Conservation (phyloP, 2,113 vertebrate genomes). For the Neotoma lepida region DNA sequence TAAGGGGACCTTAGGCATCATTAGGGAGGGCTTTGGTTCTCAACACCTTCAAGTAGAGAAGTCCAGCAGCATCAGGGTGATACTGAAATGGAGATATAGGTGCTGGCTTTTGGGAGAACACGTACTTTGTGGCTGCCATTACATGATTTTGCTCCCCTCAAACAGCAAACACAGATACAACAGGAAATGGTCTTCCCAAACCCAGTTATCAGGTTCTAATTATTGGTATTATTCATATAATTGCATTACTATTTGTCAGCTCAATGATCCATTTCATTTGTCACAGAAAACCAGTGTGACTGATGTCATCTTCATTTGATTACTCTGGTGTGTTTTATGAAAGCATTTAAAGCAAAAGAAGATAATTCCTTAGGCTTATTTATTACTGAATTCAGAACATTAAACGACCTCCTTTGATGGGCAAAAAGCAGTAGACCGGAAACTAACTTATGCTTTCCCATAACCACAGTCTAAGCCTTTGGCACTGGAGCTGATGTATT, state of each 20-base stretch:
- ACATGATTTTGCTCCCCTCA: rapidly evolving
- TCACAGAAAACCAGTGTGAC: background rate
- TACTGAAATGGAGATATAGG: background rate
- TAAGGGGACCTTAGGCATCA: background rate
- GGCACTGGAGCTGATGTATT: slow-evolving; percentile 60
- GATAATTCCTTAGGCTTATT: slow-evolving; percentile 41
- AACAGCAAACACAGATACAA: background rate
- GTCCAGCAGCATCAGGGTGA: background rate
- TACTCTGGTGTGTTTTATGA: slow-evolving; percentile 7
- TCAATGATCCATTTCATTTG: slow-evolving; percentile 16
- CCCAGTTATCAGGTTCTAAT: background rate
- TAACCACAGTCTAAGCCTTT: slow-evolving; percentile 53
- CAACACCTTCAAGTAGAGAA: background rate
- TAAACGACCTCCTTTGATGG: slow-evolving; percentile 41
- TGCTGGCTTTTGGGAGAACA: background rate
- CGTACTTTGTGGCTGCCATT: too few relatives aligned
- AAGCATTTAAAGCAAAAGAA: slow-evolving; percentile 51
- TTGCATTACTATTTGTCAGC: background rate
- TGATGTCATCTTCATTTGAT: slow-evolving; percentile 2
- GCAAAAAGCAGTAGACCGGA: slow-evolving; percentile 49
- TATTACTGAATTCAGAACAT: slow-evolving; percentile 56
- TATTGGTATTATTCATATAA: background rate
- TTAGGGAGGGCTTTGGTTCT: background rate
- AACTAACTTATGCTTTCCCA: slow-evolving; percentile 63
- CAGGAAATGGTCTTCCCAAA: background rate